A percentile compares a stretch with the other conserved stretches of the same genome.
Evolutionary conservation across 2,888 invertebrate genomes (phyloP).

Genomic region (Lutraria lutraria): DNA sequence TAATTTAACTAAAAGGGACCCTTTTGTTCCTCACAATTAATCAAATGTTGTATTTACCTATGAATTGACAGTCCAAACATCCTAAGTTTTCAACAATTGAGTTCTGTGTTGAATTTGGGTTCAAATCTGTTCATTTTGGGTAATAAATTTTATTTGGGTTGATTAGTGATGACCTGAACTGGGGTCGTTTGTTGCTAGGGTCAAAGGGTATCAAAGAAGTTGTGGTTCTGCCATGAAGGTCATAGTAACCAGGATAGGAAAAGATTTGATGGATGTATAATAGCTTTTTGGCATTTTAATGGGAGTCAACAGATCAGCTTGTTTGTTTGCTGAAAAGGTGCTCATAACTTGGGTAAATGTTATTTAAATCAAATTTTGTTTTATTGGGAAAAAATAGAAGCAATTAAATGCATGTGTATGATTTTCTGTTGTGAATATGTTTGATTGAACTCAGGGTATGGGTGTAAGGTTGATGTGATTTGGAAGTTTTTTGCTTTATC

Average conservation of each 20-base stretch:
- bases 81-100: constrained; percentile 42
- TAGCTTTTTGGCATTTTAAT: constrained; percentile 46
- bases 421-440: too few relatives aligned
- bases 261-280: constrained; percentile 29
- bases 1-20: constrained; percentile 36
- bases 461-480: too few relatives aligned
- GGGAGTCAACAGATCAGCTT: constrained; percentile 24
- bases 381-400: too few relatives aligned
- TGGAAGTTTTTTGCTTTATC: too few relatives aligned
- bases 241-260: constrained; percentile 54
- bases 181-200: constrained; percentile 56
- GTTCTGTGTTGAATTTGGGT: constrained; percentile 44
- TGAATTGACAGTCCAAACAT: constrained; percentile 38
- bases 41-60: constrained; percentile 46
- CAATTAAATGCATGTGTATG: too few relatives aligned
- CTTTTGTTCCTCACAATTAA: constrained; percentile 49
- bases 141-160: constrained; percentile 57
- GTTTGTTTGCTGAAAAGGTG: not conserved
- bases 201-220: constrained; percentile 44
- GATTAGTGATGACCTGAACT: constrained; percentile 65
- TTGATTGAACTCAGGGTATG: too few relatives aligned
- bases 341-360: not conserved
- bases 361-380: too few relatives aligned
- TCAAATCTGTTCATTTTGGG: constrained; percentile 47
- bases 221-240: constrained; percentile 55